A percentile compares a stretch with the other conserved stretches of the same genome.
Evolutionary conservation across 2,113 vertebrate species (phyloP).

Genomic region (Spheniscus mendiculus): DNA sequence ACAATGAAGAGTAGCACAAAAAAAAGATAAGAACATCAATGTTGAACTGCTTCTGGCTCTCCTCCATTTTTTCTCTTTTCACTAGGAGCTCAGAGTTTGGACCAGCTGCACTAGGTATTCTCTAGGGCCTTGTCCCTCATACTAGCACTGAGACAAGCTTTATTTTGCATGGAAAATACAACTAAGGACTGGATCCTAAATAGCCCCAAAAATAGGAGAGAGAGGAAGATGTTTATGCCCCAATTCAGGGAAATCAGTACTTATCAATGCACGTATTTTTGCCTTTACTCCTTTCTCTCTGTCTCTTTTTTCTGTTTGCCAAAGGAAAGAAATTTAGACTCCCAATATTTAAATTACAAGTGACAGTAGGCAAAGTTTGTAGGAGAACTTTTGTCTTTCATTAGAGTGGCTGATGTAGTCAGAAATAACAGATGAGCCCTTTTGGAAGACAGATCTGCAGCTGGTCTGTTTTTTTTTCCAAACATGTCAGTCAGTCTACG

Average conservation of each 20-base stretch:
- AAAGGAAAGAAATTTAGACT: neutral
- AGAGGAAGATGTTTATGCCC: neutral
- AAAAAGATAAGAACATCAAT: neutral
- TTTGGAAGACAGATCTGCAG: constrained; percentile 9
- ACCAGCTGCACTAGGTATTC: neutral
- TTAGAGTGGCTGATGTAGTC: neutral
- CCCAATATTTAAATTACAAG: neutral
- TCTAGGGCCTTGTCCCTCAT: neutral
- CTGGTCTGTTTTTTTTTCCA: neutral
- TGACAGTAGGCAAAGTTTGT: neutral
- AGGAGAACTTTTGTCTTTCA: neutral
- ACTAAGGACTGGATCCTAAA: neutral
- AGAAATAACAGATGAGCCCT: constrained; percentile 23
- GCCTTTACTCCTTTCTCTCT: neutral
- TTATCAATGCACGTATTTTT: neutral
- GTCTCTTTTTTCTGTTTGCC: neutral
- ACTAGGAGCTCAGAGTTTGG: neutral
- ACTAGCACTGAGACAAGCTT: neutral
- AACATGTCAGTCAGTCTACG: constrained; percentile 9
- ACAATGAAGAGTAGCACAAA: neutral
- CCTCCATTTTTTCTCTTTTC: neutral
- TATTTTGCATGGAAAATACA: neutral
- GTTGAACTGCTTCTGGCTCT: neutral
- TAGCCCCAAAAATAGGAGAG: neutral
- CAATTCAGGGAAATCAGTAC: neutral